Base-by-base conservation (phyloP, 2,888 invertebrate genomes). In the Pterostichus madidus region DNA sequence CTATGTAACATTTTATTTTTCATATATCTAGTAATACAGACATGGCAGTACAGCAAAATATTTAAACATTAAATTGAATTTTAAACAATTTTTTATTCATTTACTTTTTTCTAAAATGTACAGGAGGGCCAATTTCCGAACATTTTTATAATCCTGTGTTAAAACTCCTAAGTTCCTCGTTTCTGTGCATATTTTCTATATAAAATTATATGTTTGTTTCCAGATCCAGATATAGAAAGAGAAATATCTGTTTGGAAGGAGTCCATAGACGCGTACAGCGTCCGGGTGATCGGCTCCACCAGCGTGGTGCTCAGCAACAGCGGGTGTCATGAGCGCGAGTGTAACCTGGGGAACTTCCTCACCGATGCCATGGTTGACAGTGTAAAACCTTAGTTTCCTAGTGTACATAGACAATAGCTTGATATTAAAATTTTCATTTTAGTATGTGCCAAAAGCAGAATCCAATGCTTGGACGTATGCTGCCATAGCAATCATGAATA, bases 281-380 rank as follows among this genome's bases (percentile, higher is more conserved):
- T 89, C 0, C 88, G 90, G 83, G 88, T 91, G n/a, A 87, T 96
- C 2, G 96, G 95, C 0, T 85, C 84, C 1, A 91, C 93, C 0
- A 88, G 91, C 84, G 94, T 95, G 0, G 88, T 90, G 11, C 87
- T 96, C 49, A 90, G 92, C 0, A 91, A 91, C 49, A 88, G 89
- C 0, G 86, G 88, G 0, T 96, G 96, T 85, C 87, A 92, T 0
- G 89, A 90, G 8, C 87, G 86, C 0, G 96, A 96, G 88, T 96
- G 96, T 86, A 95, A 94, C 86, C 89, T 96, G 71, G 96, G 96
- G 32, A 94, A 93, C 87, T 92, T 95, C 32, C 91, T 95, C 76
- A 92, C 95, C 44, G 96, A 96, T 85, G 93, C 96, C 0, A 93
- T 94, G 90, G 90, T 95, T 84, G 90, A 94, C 86, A 87, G 91